Percentiles rank a stretch among this genome's conserved stretches.
Evolutionary conservation across 1,140 invertebrate genomes (phyloP).

Genomic region (Papilio glaucus): DNA sequence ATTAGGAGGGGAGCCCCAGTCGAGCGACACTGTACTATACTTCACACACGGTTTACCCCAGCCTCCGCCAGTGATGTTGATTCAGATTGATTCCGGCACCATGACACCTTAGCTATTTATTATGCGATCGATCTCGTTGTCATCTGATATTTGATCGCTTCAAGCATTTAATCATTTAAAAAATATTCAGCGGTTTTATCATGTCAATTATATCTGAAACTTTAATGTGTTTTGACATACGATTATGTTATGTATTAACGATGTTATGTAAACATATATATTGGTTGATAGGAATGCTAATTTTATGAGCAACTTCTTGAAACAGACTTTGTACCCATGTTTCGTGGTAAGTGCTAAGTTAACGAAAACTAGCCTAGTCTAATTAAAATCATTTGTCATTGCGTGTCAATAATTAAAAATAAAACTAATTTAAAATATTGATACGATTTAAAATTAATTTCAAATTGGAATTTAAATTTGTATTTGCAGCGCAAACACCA

Average conservation of each 20-base stretch:
- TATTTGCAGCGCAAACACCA: background rate
- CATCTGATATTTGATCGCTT: conserved; percentile 14
- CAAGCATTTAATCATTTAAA: background rate
- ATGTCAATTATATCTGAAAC: background rate
- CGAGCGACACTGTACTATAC: conserved; percentile 24
- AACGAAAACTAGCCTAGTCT: background rate
- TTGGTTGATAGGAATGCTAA: background rate
- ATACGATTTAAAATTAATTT: background rate
- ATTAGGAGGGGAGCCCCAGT: conserved; percentile 29
- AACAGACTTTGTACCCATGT: background rate
- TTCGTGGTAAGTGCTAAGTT: background rate
- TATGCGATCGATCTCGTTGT: conserved; percentile 27
- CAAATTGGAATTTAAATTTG: too few relatives aligned
- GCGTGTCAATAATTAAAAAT: background rate
- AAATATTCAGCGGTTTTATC: background rate
- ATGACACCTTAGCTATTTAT: conserved; percentile 18
- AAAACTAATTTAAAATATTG: background rate
- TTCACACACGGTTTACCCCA: conserved; percentile 26
- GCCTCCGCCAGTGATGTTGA: conserved; percentile 10
- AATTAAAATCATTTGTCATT: background rate
- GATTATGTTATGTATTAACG: background rate
- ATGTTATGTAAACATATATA: background rate
- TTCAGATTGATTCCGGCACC: conserved; percentile 18
- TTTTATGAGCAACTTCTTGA: background rate
- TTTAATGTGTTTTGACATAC: too few relatives aligned